Evolutionary conservation across 2,888 invertebrate species (phyloP).

Genomic region (Herminia tarsipennalis): DNA sequence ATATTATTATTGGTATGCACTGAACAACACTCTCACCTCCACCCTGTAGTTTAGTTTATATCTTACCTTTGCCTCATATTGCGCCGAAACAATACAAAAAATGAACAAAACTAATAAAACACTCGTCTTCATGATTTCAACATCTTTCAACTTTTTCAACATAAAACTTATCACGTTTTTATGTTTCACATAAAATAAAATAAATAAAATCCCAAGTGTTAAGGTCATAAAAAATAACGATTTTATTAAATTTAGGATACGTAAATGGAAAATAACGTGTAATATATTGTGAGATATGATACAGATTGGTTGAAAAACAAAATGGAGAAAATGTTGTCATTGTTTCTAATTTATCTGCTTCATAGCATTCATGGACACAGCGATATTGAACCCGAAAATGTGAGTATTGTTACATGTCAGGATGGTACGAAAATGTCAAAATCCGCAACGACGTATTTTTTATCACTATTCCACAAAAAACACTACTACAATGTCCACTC

Average conservation of each 20-base stretch:
- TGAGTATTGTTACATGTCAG: neutral
- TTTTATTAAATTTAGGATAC: too few relatives aligned
- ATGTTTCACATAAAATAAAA: slow-evolving; percentile 27
- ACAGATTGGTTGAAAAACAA: neutral
- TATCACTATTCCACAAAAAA: too few relatives aligned
- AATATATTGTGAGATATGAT: neutral
- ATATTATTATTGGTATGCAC: too few relatives aligned
- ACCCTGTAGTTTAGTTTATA: too few relatives aligned
- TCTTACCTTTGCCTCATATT: slow-evolving; percentile 39
- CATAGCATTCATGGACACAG: slow-evolving; percentile 8
- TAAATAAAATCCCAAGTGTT: too few relatives aligned
- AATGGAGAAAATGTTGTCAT: slow-evolving; percentile 10
- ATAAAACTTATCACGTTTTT: slow-evolving; percentile 19
- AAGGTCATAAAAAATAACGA: too few relatives aligned
- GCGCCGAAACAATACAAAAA: slow-evolving; percentile 26
- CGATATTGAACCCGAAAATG: too few relatives aligned
- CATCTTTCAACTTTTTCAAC: slow-evolving; percentile 22
- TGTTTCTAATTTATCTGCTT: slow-evolving; percentile 11
- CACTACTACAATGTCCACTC: too few relatives aligned
- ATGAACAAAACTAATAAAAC: slow-evolving; percentile 38
- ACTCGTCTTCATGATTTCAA: slow-evolving; percentile 40
- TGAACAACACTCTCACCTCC: too few relatives aligned
- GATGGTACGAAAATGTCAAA: too few relatives aligned
- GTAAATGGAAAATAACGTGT: neutral
- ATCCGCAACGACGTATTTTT: too few relatives aligned